Base-by-base conservation (phyloP, 1,140 invertebrate species). In the Thalassaphorura encarpata region DNA sequence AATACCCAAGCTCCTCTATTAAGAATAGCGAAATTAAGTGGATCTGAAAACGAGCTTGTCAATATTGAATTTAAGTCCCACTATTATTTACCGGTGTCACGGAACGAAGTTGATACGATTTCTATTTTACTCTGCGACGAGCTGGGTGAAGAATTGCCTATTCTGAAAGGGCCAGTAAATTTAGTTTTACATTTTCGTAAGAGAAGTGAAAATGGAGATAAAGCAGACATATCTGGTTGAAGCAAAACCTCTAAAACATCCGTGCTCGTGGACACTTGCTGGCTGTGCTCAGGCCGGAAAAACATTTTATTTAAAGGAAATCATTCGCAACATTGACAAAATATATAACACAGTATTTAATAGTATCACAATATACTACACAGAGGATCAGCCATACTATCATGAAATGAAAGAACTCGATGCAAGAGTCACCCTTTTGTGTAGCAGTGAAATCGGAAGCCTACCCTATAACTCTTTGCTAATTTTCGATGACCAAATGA, bases 91-190 rank as follows among this genome's bases (percentile, higher is more conserved):
- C 47, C 47, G 11, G 15, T 49, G 8, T 49, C 47, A 8, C 3
- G 29, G n/a, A 29, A 3, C 1, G n/a, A 28, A 2, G 24, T 55
- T 18, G 53, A 55, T 28, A 48, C 31, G 0, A 49, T 55, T 23
- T 40, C 31, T 3, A 23, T 55, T 11, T 8, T 55, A 28, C 28
- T 55, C 11, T 55, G 53, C 49, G 24, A 55, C 31, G 53, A 55
- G 36, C 49, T 49, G 18, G 53, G 53, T 0, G 45, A 55, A 48
- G 31, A 40, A 28, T 36, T 55, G 13, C 18, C 31, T 16, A 45
- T 55, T 40, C 45, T 48, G 16, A 48, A 40, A 27, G 53, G 53
- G 1, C 45, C 47, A 28, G 41, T 46, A 29, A 39, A 19, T 15
- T 5, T 55, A 27, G 40, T 33, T 27, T 36, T 55, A 4, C 53